Percentiles rank a stretch among this genome's conserved stretches.
Evolutionary conservation across 1,140 invertebrate genomes (phyloP).

Genomic region (Thaumatotibia leucotreta): DNA sequence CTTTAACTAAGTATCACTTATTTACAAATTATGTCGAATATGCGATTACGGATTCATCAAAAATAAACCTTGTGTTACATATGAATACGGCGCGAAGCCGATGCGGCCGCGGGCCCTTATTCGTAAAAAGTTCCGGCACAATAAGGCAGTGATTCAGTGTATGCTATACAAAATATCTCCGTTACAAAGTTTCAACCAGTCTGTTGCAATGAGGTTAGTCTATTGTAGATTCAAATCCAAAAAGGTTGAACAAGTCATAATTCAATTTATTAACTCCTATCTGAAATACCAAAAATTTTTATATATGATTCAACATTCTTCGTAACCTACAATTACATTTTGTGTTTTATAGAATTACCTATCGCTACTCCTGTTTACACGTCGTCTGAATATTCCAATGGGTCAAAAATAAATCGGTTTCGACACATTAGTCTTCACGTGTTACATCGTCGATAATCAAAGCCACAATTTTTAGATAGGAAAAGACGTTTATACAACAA

Average conservation of each 20-base stretch:
- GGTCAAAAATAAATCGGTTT: constrained; percentile 62
- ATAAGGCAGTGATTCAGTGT: constrained; percentile 75
- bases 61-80: constrained; percentile 4
- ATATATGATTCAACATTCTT: constrained; percentile 70
- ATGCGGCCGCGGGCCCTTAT: constrained; percentile 18
- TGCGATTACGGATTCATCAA: constrained; percentile 6
- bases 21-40: constrained; percentile 1
- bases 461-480: constrained; percentile 50
- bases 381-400: constrained; percentile 65
- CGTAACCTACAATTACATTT: constrained; percentile 74
- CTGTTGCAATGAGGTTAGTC: constrained; percentile 73
- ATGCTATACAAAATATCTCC: constrained; percentile 74
- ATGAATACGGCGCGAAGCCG: not conserved
- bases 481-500: constrained; percentile 60
- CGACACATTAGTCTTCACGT: constrained; percentile 32
- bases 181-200: constrained; percentile 71
- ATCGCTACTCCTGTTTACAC: constrained; percentile 69
- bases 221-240: constrained; percentile 77
- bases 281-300: constrained; percentile 67
- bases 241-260: constrained; percentile 70
- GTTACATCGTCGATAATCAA: constrained; percentile 26
- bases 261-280: constrained; percentile 69
- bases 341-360: constrained; percentile 69
- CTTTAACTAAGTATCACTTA: not conserved
- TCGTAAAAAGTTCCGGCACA: constrained; percentile 65